Percentiles rank a stretch among this genome's conserved stretches.
phyloP scores from a whole-genome alignment of 2,797 vertebrate genomes.

The Pteronotus mesoamericanus region DNA sequence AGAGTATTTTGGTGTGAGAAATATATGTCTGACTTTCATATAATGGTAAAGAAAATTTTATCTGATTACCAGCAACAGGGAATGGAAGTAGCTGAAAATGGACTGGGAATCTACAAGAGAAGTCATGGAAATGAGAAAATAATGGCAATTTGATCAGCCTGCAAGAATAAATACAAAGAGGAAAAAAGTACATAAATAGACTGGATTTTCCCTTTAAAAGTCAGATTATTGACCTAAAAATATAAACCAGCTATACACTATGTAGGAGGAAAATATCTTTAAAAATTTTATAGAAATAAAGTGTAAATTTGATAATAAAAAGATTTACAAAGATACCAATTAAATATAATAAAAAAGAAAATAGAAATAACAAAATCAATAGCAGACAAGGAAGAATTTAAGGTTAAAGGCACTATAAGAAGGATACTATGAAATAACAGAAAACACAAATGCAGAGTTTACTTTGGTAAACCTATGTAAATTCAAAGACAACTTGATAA shows the following conservation, averaged over 20 bases:
- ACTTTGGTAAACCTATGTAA: background rate
- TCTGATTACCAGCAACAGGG: background rate
- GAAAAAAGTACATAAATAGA: background rate
- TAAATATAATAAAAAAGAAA: background rate
- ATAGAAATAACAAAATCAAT: background rate
- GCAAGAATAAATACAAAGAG: background rate
- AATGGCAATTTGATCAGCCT: background rate
- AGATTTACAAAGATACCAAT: constrained; percentile 4
- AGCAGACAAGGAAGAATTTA: background rate
- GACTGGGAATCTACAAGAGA: background rate
- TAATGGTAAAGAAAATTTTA: constrained; percentile 8
- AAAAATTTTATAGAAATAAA: constrained; percentile 2
- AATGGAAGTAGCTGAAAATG: background rate
- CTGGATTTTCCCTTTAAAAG: constrained; percentile 20
- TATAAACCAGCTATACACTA: background rate
- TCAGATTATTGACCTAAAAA: constrained; percentile 14
- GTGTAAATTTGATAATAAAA: constrained; percentile 9
- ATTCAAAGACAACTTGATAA: constrained; percentile 13
- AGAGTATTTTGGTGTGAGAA: background rate
- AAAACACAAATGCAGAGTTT: background rate
- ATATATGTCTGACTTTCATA: constrained; percentile 11
- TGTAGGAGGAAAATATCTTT: constrained; percentile 13
- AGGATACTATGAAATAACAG: background rate
- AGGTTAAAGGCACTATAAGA: background rate
- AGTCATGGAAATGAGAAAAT: background rate